Base-by-base conservation (phyloP, 2,888 invertebrate genomes). In the Rhodophaea formosa region DNA sequence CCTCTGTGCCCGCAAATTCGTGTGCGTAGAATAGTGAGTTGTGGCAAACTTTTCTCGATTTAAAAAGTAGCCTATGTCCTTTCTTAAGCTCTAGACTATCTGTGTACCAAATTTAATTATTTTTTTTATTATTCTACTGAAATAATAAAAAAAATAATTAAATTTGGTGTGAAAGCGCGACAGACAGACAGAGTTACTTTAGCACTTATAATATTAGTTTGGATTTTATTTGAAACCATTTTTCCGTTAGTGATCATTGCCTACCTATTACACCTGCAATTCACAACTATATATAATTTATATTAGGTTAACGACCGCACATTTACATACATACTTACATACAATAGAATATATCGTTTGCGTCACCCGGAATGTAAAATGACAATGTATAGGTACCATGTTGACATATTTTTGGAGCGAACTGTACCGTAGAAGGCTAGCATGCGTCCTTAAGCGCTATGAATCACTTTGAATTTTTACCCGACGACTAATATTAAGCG, bases 351-450 rank as follows among this genome's bases (percentile, higher is more conserved):
- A 51, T 51, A 51, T 32, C 10, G 51, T 51, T 35, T 51, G 51
- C 51, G 51, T 51, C 51, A 51, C n/a, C 7, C 35, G 16, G 16
- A 51, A 51, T 51, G 51, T 35, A 8, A 16, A 16, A 8, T 32
- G 16, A 51, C 51, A 51, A 51, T 51, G 51, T n/a, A n/a, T n/a
- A n/a, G n/a, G n/a, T 51, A 35, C 12, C 45, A 53, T 42, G 14
- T 55, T 43, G 43, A 51, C 51, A 39, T 17, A 51, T 35, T 51
- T 51, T 51, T 51, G 51, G 51, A 35, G 16, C 51, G 35, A 42
- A 47, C 35, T 39, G 53, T 53, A 61, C 59, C 61, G 47, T 58
- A 56, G 42, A 47, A 45, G 58, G 23, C 10, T 10, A 8, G 45
- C 47, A 43, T 47, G 47, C 52, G 57, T 55, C 57, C 53, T 56